Percentiles rank a stretch among this genome's conserved stretches.
Evolutionary conservation across 2,888 invertebrate species (phyloP).

Genomic region (Melanotus villosus): DNA sequence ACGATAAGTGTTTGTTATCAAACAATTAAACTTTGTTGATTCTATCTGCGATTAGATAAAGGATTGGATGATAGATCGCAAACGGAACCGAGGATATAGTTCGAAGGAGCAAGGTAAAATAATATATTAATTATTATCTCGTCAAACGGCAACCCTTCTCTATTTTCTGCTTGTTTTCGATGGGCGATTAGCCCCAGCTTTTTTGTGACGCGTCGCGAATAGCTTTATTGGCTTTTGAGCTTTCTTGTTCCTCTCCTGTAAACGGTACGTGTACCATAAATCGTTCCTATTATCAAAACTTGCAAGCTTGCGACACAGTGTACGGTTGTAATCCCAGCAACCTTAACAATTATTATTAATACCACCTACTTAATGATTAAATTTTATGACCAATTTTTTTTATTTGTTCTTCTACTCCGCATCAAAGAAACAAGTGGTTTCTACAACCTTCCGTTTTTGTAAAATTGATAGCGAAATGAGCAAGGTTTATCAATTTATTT

Average conservation of each 20-base stretch:
- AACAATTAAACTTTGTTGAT: conserved; percentile 45
- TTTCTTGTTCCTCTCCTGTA: conserved; percentile 23
- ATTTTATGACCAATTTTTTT: no score
- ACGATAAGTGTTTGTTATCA: conserved; percentile 40
- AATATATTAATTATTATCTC: conserved; percentile 38
- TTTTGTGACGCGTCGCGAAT: conserved; percentile 39
- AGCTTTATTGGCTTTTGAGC: conserved; percentile 42
- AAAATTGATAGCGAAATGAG: conserved; percentile 9
- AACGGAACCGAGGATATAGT: conserved; percentile 37
- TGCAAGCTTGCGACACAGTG: no score
- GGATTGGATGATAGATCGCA: conserved; percentile 42
- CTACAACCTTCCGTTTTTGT: neutral
- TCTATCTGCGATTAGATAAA: conserved; percentile 29
- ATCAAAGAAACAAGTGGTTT: no score
- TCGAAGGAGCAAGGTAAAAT: conserved; percentile 34
- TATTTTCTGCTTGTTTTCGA: conserved; percentile 38
- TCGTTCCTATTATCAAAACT: conserved; percentile 11
- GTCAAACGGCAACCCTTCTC: conserved; percentile 27
- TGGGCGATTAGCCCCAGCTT: conserved; percentile 40
- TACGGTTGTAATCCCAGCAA: no score
- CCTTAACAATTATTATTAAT: no score
- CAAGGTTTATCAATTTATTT: conserved; percentile 29
- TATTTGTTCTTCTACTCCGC: no score
- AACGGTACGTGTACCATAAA: neutral
- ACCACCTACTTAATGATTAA: no score